Conservation (phyloP, 2,113 vertebrate genomes). For the Tenebrosternarchus preto region DNA sequence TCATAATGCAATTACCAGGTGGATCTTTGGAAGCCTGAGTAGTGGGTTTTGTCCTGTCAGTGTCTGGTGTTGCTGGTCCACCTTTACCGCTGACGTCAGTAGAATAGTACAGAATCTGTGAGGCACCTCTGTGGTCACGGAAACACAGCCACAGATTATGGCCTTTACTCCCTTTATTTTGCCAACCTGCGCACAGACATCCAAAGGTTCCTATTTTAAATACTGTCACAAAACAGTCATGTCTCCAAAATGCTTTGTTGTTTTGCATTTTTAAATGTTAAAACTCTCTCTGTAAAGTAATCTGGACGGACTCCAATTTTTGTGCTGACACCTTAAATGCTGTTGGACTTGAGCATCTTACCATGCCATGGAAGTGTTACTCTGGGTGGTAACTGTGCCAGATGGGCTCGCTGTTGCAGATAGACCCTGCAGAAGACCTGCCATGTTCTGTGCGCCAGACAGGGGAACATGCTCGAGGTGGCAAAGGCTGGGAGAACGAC, state of each 20-base stretch:
- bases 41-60: conserved; percentile 44
- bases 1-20: conserved; percentile 56
- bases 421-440: conserved; percentile 73
- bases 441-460: conserved; percentile 76
- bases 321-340: neutral
- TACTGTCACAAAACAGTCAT: too few species aligned
- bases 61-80: conserved; percentile 60
- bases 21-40: conserved; percentile 43
- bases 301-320: neutral
- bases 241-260: too few species aligned
- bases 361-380: conserved; percentile 60
- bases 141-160: conserved; percentile 71
- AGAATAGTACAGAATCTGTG: conserved; percentile 82
- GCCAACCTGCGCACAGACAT: conserved; percentile 75
- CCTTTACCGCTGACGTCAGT: conserved; percentile 72
- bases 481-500: conserved; percentile 43
- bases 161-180: conserved; percentile 66
- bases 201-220: neutral
- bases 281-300: neutral
- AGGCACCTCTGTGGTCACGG: conserved; percentile 67
- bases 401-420: conserved; percentile 63
- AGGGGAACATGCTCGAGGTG: conserved; percentile 72
- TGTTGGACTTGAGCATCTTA: conserved; percentile 50
- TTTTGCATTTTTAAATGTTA: neutral
- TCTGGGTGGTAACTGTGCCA: conserved; percentile 62